These are phyloP conservation scores for Callocephalon fimbriatum DNA, from an alignment of 2,113 vertebrate species.

Conservation along the genomic window DNA sequence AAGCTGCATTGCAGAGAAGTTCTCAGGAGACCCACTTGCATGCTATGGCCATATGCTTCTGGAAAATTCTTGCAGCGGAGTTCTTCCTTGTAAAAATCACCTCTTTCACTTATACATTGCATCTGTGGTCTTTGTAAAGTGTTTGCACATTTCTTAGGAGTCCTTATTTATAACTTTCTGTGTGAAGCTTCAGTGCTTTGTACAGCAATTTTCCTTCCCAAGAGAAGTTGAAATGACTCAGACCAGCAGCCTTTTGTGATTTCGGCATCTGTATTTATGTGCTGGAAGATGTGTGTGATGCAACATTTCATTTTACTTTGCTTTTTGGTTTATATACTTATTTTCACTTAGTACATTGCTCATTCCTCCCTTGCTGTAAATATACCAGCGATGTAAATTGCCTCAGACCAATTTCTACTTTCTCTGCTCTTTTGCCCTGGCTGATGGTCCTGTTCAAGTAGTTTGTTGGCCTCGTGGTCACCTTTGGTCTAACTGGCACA, in stretches of 20 bases:
- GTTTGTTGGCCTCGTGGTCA: slow-evolving; percentile 14
- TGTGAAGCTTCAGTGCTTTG: slow-evolving; percentile 11
- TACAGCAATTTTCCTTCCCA: slow-evolving; percentile 36
- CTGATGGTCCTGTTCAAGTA: slow-evolving; percentile 51
- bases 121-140: background rate
- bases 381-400: background rate
- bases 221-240: slow-evolving; percentile 54
- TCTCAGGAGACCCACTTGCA: background rate
- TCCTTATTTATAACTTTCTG: slow-evolving; percentile 33
- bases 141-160: background rate
- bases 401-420: slow-evolving; percentile 23
- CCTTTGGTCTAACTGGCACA: background rate
- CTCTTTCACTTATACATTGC: background rate
- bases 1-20: background rate
- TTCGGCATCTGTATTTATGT: slow-evolving; percentile 66
- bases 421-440: slow-evolving; percentile 26
- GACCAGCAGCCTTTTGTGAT: slow-evolving; percentile 62
- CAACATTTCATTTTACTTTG: slow-evolving; percentile 57
- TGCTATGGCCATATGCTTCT: background rate
- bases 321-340: slow-evolving; percentile 56
- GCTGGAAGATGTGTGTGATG: slow-evolving; percentile 29
- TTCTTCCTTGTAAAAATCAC: background rate
- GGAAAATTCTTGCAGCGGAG: background rate
- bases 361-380: background rate
- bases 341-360: slow-evolving; percentile 41